Conservation (phyloP, 1,140 invertebrate species). For the Rhynchophorus ferrugineus region DNA sequence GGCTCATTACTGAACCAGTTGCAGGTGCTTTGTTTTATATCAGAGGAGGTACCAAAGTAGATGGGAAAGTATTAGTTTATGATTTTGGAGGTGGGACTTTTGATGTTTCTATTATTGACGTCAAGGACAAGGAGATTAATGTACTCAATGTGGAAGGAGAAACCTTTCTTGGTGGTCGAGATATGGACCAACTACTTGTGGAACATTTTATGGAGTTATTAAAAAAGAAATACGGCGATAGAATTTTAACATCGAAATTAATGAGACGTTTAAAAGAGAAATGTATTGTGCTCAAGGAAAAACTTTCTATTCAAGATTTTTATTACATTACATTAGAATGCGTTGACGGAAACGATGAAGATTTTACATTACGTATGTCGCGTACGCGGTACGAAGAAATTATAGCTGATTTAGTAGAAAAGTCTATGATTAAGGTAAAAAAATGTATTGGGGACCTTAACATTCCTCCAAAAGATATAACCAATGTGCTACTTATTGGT, state of each 20-base stretch:
- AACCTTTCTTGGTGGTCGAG: constrained; percentile 59
- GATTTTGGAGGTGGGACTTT: constrained; percentile 71
- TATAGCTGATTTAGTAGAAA: constrained; percentile 59
- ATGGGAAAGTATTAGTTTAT: constrained; percentile 44
- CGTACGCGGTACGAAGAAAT: constrained; percentile 66
- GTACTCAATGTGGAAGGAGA: constrained; percentile 62
- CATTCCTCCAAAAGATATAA: constrained; percentile 34
- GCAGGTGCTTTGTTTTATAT: constrained; percentile 59
- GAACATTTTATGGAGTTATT: constrained; percentile 23
- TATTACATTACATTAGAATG: neutral
- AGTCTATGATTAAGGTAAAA: constrained; percentile 10
- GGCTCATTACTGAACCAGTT: constrained; percentile 62
- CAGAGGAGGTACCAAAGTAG: constrained; percentile 7
- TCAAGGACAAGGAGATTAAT: constrained; percentile 62
- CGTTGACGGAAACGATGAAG: constrained; percentile 46
- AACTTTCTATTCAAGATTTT: neutral
- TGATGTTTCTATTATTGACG: constrained; percentile 67
- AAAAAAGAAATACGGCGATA: neutral
- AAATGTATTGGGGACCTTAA: constrained; percentile 8
- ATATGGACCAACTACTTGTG: constrained; percentile 53
- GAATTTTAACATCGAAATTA: neutral
- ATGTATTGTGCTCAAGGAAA: constrained; percentile 5
- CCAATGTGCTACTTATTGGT: constrained; percentile 56
- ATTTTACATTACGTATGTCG: constrained; percentile 67
- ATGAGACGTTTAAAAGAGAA: neutral